phyloP scores from a whole-genome alignment of 2,797 vertebrate genomes.

The Chanos chanos region DNA sequence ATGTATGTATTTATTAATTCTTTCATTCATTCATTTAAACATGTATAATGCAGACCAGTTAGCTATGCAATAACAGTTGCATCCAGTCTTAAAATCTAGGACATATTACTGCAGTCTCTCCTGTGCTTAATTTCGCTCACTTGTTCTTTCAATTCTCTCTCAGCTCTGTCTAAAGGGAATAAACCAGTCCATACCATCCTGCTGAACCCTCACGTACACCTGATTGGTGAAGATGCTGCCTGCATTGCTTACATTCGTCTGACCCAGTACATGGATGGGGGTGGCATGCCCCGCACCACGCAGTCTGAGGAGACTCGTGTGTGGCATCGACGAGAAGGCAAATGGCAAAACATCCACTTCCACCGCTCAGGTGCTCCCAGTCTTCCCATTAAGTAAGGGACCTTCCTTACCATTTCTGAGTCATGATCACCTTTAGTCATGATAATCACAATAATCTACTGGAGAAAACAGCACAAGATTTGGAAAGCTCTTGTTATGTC shows the following conservation, averaged over 20 bases:
- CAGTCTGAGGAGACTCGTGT: slow-evolving; percentile 96
- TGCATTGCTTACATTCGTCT: slow-evolving; percentile 94
- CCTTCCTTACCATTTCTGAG: slow-evolving; percentile 70
- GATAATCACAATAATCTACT: too few relatives aligned
- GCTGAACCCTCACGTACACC: slow-evolving; percentile 92
- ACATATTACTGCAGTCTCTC: neutral
- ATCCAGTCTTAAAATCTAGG: too few relatives aligned
- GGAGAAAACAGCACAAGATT: too few relatives aligned
- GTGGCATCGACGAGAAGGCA: slow-evolving; percentile 93
- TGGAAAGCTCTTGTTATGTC: slow-evolving; percentile 37
- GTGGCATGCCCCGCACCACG: slow-evolving; percentile 89
- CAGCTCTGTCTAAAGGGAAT: slow-evolving; percentile 88
- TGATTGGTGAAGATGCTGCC: slow-evolving; percentile 90
- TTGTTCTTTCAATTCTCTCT: slow-evolving; percentile 18
- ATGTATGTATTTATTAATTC: too few relatives aligned
- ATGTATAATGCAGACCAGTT: too few relatives aligned
- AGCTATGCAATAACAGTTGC: too few relatives aligned
- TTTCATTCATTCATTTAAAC: too few relatives aligned
- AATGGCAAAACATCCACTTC: slow-evolving; percentile 97
- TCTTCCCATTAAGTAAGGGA: slow-evolving; percentile 76
- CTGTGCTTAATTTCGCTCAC: neutral
- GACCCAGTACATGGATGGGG: slow-evolving; percentile 87
- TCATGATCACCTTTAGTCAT: neutral
- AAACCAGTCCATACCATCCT: slow-evolving; percentile 96
- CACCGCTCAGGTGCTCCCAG: slow-evolving; percentile 92